Evolutionary conservation across 2,797 vertebrate species (phyloP).

Genomic region (Danio albolineatus): DNA sequence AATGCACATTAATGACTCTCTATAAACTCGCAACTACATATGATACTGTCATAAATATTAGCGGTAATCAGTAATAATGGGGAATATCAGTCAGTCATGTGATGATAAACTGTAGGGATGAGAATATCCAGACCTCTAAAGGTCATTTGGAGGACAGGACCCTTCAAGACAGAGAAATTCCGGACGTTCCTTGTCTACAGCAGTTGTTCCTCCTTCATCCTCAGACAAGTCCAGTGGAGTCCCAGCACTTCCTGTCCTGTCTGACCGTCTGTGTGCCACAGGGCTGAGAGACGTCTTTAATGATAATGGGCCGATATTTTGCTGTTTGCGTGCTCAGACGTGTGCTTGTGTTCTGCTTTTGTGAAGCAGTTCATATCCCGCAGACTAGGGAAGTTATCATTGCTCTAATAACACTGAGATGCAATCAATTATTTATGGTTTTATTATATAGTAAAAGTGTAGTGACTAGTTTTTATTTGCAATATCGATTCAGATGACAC

Average conservation of each 20-base stretch:
- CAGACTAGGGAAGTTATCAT: background rate
- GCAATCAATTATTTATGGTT: background rate
- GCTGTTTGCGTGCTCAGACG: background rate
- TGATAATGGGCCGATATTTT: background rate
- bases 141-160: conserved; percentile 51
- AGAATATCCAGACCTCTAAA: conserved; percentile 1
- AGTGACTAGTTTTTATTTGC: too few relatives aligned
- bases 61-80: too few relatives aligned
- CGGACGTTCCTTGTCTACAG: conserved; percentile 42
- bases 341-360: conserved; percentile 50
- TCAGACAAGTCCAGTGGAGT: conserved; percentile 35
- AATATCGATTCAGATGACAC: too few relatives aligned
- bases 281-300: conserved; percentile 67
- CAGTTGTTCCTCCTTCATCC: conserved; percentile 37
- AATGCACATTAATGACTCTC: background rate
- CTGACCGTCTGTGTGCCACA: conserved; percentile 56
- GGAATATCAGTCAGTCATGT: too few relatives aligned
- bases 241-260: conserved; percentile 64
- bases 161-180: conserved; percentile 63
- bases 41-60: background rate
- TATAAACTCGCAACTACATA: background rate
- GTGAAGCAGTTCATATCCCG: conserved; percentile 54
- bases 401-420: background rate
- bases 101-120: background rate
- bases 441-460: background rate